Conservation (phyloP, 2,888 invertebrate species). For the Lampropteryx suffumata region DNA sequence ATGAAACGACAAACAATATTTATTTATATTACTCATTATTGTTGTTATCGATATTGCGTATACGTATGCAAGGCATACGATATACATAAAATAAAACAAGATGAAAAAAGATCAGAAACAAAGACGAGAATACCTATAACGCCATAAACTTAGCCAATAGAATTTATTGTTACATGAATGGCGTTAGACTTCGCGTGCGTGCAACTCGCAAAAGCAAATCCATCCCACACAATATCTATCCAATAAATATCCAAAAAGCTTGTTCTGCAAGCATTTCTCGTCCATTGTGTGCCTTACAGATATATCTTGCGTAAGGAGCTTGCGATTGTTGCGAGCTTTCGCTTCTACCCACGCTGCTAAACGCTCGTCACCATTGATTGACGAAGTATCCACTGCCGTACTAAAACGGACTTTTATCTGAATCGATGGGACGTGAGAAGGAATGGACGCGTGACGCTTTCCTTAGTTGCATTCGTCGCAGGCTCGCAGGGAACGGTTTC, state of each 20-base stretch:
- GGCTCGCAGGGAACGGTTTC: slow-evolving; percentile 51
- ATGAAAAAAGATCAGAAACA: neutral
- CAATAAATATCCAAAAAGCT: slow-evolving; percentile 82
- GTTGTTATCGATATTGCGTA: too few species aligned
- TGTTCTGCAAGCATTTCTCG: slow-evolving; percentile 75
- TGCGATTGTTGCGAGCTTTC: slow-evolving; percentile 66
- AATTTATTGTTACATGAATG: slow-evolving; percentile 44
- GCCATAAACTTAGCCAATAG: slow-evolving; percentile 36
- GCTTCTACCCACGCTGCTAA: slow-evolving; percentile 64
- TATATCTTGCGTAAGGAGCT: slow-evolving; percentile 78
- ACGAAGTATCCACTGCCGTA: slow-evolving; percentile 69
- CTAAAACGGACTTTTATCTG: slow-evolving; percentile 53
- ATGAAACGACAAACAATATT: too few species aligned
- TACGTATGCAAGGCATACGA: too few species aligned
- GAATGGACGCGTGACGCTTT: slow-evolving; percentile 48
- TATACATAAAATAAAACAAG: neutral
- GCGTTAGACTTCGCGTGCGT: slow-evolving; percentile 53
- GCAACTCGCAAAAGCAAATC: slow-evolving; percentile 63
- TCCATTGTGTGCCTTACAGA: slow-evolving; percentile 76
- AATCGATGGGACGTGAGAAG: slow-evolving; percentile 56
- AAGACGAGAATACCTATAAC: slow-evolving; percentile 17
- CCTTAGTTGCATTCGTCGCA: slow-evolving; percentile 29
- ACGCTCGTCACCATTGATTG: slow-evolving; percentile 62
- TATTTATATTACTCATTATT: too few species aligned
- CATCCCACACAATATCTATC: slow-evolving; percentile 80